Conservation (phyloP, 2,888 invertebrate species). For the Neoscelio sp. region DNA sequence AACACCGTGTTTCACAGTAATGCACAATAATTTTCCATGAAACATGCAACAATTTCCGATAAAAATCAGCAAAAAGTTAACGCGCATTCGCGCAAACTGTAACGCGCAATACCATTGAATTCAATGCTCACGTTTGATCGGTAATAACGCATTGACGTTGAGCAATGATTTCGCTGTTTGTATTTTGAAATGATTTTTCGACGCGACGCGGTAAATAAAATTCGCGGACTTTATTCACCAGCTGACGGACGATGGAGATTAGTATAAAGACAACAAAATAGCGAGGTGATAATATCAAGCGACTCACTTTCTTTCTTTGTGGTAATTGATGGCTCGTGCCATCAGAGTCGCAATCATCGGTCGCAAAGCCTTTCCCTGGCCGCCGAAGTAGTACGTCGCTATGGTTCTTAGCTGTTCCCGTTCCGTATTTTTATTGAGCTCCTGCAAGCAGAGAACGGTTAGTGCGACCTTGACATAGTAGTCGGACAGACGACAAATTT, state of each 20-base stretch:
- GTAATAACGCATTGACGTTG: conserved; percentile 16
- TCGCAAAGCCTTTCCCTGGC: conserved; percentile 98
- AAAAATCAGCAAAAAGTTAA: conserved; percentile 25
- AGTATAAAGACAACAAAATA: neutral
- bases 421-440: conserved; percentile 90
- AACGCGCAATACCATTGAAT: conserved; percentile 2
- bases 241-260: no score
- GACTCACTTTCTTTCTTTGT: conserved; percentile 92
- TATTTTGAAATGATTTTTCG: conserved; percentile 9
- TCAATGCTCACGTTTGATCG: conserved; percentile 9
- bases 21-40: conserved; percentile 19
- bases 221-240: neutral
- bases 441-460: conserved; percentile 83
- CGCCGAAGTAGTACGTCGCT: conserved; percentile 98
- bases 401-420: conserved; percentile 94
- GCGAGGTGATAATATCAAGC: conserved; percentile 41
- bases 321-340: conserved; percentile 96
- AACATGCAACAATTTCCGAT: conserved; percentile 23
- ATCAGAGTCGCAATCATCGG: conserved; percentile 97
- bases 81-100: conserved; percentile 11
- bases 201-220: neutral
- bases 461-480: conserved; percentile 62
- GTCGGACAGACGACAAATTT: conserved; percentile 45
- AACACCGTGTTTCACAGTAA: conserved; percentile 16
- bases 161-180: conserved; percentile 15